Evolutionary conservation across 2,113 vertebrate species (phyloP).

Genomic region (Clarias batrachus): DNA sequence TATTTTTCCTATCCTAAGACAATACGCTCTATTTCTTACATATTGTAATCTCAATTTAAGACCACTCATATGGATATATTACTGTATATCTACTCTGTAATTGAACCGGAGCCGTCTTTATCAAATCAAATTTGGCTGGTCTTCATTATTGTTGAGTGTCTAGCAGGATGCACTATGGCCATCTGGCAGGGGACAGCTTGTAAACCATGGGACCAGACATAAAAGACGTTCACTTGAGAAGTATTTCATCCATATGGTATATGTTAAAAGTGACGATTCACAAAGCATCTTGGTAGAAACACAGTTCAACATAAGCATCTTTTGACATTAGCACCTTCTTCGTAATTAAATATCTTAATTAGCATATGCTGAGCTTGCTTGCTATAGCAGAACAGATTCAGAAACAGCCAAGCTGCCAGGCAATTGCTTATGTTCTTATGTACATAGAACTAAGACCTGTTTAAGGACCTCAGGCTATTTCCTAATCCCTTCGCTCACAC

Average conservation of each 20-base stretch:
- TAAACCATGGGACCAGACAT: conserved; percentile 2
- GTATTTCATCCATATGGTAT: conserved; percentile 6
- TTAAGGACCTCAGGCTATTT: conserved; percentile 63
- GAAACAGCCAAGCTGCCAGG: conserved; percentile 10
- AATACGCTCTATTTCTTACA: conserved; percentile 52
- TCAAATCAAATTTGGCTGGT: conserved; percentile 64
- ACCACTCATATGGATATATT: conserved; percentile 60
- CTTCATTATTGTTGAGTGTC: conserved; percentile 61
- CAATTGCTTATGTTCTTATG: conserved; percentile 19
- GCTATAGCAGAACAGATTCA: conserved; percentile 5
- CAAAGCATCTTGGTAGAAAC: background rate
- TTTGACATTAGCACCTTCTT: background rate
- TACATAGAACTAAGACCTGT: conserved; percentile 47
- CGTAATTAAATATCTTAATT: background rate
- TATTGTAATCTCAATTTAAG: conserved; percentile 51
- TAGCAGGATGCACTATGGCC: conserved; percentile 55
- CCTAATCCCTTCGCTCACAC: conserved; percentile 61
- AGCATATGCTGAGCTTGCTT: background rate
- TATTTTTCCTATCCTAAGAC: conserved; percentile 51
- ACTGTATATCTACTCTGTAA: conserved; percentile 59
- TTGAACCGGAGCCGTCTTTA: conserved; percentile 62
- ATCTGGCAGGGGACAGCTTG: conserved; percentile 63
- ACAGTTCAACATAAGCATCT: background rate
- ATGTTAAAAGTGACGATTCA: background rate
- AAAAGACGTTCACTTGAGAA: background rate